Base-by-base conservation (phyloP, 2,797 vertebrate genomes). In the Alcedo atthis region DNA sequence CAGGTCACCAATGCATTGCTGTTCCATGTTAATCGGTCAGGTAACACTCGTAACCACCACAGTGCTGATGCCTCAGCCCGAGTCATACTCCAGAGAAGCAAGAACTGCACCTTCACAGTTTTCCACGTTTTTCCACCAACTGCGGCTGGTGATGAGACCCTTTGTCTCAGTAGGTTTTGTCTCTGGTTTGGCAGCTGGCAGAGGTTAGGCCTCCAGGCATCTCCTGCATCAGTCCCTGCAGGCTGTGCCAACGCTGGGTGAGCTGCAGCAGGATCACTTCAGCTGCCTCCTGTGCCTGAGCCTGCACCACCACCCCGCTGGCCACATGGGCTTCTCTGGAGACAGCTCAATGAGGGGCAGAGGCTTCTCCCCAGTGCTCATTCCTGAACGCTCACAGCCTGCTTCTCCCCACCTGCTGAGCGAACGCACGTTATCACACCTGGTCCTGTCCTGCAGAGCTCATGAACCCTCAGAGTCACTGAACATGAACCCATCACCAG, bases 201-300 rank as follows among this genome's bases (percentile, higher is more conserved):
- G 49, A 63, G 11, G 32, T 26, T 17, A 45, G 18, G 26, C 14
- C 49, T 35, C 57, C 3, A 28, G 20, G 33, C 33, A 45, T 24
- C 70, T 81, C 37, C 76, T 46, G 58, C 37, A 46, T 30, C 10
- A 18, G 37, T 26, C 45, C 57, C 62, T 26, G 51, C 20, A 7
- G 32, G 30, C 49, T 2, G 4, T 0, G 2, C 19, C 11, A n/a
- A 16, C 0, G 1, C 15, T 2, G 8, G 22, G 28, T n/a, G 32
- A 67, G 62, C 61, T 20, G 18, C 5, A 25, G 18, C 1, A 12
- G 22, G 45, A 9, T 32, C 37, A 43, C 30, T 61, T 49, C 62
- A 37, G n/a, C 59, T 24, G 42, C n/a, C 45, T 37, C 22, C 51
- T 1, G 1, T 15, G 22, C 35, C 59, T 5, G 10, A 37, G 17